Evolutionary conservation across 2,113 vertebrate species (phyloP).

Genomic region (Crotalus helleri): DNA sequence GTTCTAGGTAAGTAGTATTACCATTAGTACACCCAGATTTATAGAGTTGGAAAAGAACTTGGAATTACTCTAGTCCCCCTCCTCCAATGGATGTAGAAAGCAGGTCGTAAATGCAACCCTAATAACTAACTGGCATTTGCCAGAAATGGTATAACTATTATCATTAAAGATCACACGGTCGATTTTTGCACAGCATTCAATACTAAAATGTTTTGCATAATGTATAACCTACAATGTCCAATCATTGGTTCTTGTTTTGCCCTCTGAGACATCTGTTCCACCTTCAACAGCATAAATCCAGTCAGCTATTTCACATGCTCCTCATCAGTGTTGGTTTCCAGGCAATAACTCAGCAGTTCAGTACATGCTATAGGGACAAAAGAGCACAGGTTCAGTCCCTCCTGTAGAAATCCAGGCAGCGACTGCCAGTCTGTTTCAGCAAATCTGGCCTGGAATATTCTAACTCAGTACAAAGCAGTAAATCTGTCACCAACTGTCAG

Average conservation of each 20-base stretch:
- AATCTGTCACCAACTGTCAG: not conserved
- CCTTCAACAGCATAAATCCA: not conserved
- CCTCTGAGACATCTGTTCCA: not conserved
- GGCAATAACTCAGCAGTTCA: not conserved
- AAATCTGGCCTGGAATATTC: not conserved
- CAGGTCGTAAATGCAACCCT: not conserved
- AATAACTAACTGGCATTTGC: not conserved
- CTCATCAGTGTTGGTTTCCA: not conserved
- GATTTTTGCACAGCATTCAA: not conserved
- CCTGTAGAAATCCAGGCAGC: not conserved
- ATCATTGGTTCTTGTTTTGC: not conserved
- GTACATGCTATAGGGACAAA: not conserved
- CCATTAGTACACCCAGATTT: not conserved
- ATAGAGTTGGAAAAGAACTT: not conserved
- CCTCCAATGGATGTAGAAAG: not conserved
- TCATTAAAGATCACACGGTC: not conserved
- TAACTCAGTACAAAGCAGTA: not conserved
- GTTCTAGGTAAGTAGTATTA: not conserved
- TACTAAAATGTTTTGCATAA: not conserved
- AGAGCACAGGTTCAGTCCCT: not conserved
- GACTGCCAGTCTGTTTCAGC: not conserved
- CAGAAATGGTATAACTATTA: not conserved
- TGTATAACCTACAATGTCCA: not conserved
- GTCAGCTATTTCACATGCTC: not conserved
- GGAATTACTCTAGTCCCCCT: not conserved